Conservation (phyloP, 1,140 invertebrate genomes). For the Saccostrea echinata region DNA sequence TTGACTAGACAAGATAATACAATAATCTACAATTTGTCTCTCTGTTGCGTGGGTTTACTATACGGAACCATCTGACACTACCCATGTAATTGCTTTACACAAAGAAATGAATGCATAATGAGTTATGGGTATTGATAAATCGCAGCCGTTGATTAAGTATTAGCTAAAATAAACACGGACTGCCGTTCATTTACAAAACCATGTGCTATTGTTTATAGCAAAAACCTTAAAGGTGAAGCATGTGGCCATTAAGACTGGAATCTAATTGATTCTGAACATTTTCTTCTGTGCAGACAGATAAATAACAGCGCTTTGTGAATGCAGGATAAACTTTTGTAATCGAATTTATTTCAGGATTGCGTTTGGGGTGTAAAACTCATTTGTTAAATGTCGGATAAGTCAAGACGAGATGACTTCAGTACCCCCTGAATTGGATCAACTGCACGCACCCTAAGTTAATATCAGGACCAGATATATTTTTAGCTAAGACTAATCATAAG, state of each 20-base stretch:
- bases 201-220: constrained; percentile 22
- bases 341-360: constrained; percentile 14
- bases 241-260: not conserved
- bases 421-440: not conserved
- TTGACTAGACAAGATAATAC: not conserved
- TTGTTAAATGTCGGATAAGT: constrained; percentile 3
- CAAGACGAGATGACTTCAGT: not conserved
- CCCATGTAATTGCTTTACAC: constrained; percentile 17
- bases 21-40: not conserved
- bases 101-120: constrained; percentile 20
- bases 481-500: not conserved
- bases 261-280: constrained; percentile 31
- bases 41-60: not conserved
- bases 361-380: constrained; percentile 6
- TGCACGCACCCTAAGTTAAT: not conserved
- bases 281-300: not conserved
- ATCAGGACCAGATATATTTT: not conserved
- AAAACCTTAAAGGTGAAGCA: constrained; percentile 18
- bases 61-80: not conserved
- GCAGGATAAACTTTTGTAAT: constrained; percentile 14
- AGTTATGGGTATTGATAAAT: constrained; percentile 32
- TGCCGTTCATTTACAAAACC: constrained; percentile 12
- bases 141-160: constrained; percentile 12
- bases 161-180: constrained; percentile 34
- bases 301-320: not conserved